Evolutionary conservation across 2,797 vertebrate genomes (phyloP).

Genomic region (Dendrocincla tyrannina): DNA sequence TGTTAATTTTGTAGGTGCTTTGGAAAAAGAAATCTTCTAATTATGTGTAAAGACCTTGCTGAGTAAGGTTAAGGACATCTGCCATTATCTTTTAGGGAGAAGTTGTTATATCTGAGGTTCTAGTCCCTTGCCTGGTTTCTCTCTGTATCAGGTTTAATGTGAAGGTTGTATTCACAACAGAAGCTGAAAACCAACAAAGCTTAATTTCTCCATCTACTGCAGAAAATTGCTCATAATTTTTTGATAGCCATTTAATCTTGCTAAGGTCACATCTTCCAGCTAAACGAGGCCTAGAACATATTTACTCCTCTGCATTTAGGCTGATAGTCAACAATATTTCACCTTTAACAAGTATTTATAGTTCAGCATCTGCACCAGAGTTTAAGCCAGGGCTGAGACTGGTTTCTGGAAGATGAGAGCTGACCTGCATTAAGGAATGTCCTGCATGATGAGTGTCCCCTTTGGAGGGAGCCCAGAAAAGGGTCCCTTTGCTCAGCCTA

Average conservation of each 20-base stretch:
- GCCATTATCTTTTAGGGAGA: neutral
- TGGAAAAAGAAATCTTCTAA: neutral
- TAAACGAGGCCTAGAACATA: neutral
- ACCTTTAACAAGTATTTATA: neutral
- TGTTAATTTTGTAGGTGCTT: neutral
- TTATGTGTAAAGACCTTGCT: neutral
- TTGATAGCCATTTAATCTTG: neutral
- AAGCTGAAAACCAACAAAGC: neutral
- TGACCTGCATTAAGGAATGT: neutral
- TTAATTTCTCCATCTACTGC: neutral
- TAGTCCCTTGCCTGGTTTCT: neutral
- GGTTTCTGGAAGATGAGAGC: neutral
- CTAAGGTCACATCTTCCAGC: neutral
- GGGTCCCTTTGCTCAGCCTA: neutral
- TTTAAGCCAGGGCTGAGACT: neutral
- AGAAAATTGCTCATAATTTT: constrained; percentile 10
- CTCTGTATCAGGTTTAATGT: neutral
- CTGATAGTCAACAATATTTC: neutral
- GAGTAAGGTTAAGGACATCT: neutral
- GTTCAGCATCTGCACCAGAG: neutral
- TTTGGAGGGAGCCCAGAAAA: neutral
- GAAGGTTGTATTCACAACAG: neutral
- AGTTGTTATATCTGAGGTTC: neutral
- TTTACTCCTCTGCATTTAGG: neutral
- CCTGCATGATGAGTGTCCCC: neutral